Evolutionary conservation across 2,888 invertebrate genomes (phyloP), one percentile per base, ranked within the genome.

Genomic region (Criorhina ranunculi): DNA sequence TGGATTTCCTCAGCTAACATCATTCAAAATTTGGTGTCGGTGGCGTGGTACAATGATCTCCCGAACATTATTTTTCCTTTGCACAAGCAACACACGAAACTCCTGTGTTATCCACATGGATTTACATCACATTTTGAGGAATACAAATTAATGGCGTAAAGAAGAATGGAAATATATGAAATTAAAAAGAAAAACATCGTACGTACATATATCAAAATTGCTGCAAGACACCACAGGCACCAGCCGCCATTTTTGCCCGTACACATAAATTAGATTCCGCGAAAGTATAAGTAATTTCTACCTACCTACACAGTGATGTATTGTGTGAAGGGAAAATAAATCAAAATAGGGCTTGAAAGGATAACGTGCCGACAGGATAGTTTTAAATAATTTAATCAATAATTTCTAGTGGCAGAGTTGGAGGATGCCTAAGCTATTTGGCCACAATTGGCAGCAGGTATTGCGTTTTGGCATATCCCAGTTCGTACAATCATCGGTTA

Each of bases 341-440:
- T 78, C 82, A 83, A 77, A 85, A 75, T 75, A 42, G 57, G 51
- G 35, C 64, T 24, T 4, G 11, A 77, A 66, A 66, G 81, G 62
- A 81, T 67, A 69, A 53, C 70, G 49, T 85, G 79, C 46, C 59
- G 69, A 79, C 79, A 64, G 62, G 49, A 78, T 69, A 69, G 46
- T 79, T 85, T 79, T 60, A 75, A 76, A 79, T 3, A 64, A 76
- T 75, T 75, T 69, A 75, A 79, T 85, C 85, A 70, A 85, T 79
- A 85, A 57, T 37, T 75, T 75, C 17, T 11, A 75, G 44, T 53
- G 42, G 57, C 15, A 24, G 9, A 49, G 31, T 8, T 49, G 49
- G 49, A 17, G 42, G 31, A 24, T 24, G 33, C 35, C 53, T n/a
- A 29, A 69, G 31, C 40, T 77, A 59, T 73, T 49, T 79, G 62